Evolutionary conservation across 1,140 invertebrate genomes (phyloP).

Genomic region (Drosophila gunungcola): DNA sequence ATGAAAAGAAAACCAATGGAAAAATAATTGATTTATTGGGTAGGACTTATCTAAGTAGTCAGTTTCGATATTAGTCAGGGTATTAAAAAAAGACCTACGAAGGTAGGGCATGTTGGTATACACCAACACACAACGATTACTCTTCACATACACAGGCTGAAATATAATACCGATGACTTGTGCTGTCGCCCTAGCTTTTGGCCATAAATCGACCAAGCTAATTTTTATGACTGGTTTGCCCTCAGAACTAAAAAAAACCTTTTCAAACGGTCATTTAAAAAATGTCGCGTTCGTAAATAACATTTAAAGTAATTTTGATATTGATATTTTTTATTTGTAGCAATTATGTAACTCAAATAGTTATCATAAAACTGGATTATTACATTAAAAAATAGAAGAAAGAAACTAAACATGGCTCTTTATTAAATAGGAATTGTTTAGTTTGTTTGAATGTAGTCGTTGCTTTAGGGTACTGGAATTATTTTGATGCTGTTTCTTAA

Average conservation of each 20-base stretch:
- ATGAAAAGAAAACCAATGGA: not conserved
- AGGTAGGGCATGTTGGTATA: not conserved
- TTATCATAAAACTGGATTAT: too few relatives aligned
- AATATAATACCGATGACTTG: not conserved
- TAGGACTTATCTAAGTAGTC: not conserved
- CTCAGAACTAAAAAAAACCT: too few relatives aligned
- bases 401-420: too few relatives aligned
- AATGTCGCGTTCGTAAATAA: too few relatives aligned
- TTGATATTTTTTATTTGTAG: too few relatives aligned
- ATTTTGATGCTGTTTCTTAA: too few relatives aligned
- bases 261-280: not conserved
- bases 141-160: slow-evolving; percentile 1
- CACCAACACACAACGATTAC: slow-evolving; percentile 7
- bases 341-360: too few relatives aligned
- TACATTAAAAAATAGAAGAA: too few relatives aligned
- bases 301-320: too few relatives aligned
- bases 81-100: not conserved
- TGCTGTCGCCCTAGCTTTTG: slow-evolving; percentile 26
- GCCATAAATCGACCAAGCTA: not conserved
- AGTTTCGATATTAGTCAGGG: slow-evolving; percentile 3
- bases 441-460: too few relatives aligned
- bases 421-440: too few relatives aligned
- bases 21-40: not conserved
- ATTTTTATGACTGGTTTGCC: not conserved
- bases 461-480: too few relatives aligned